phyloP scores from a whole-genome alignment of 92 coral and sea anemone genomes.

The Nematostella vectensis region DNA sequence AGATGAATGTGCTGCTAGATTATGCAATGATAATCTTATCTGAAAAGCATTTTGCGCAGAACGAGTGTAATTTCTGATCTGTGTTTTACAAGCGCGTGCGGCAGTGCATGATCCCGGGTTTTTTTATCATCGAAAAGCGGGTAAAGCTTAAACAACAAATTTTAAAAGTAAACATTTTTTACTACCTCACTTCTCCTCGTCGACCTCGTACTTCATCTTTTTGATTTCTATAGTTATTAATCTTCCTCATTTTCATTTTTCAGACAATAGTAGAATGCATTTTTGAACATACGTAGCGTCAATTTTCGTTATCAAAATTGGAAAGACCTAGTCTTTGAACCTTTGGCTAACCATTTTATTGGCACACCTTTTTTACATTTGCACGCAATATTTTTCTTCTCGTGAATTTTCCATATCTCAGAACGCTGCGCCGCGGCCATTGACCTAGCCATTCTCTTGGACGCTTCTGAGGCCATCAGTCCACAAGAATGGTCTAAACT shows the following conservation, averaged over 20 bases:
- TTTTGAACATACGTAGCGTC: not conserved
- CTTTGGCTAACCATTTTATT: not conserved
- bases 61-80: no score
- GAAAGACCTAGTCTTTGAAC: not conserved
- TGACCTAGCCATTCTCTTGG: conserved; percentile 76
- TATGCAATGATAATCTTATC: no score
- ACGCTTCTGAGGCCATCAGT: conserved; percentile 68
- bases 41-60: no score
- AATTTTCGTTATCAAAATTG: not conserved
- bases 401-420: not conserved
- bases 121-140: no score
- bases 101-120: no score
- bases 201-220: no score
- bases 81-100: no score
- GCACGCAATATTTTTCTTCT: not conserved
- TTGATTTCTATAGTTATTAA: no score
- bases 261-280: no score
- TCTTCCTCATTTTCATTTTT: not conserved
- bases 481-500: conserved; percentile 52
- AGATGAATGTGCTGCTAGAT: no score
- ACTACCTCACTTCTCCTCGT: no score
- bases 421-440: conserved; percentile 52
- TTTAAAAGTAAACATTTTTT: not conserved
- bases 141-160: no score
- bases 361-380: not conserved